These are phyloP conservation scores for Apistogramma diplotaenia DNA, from an alignment of 2,113 vertebrate species.

Conservation along the genomic window DNA sequence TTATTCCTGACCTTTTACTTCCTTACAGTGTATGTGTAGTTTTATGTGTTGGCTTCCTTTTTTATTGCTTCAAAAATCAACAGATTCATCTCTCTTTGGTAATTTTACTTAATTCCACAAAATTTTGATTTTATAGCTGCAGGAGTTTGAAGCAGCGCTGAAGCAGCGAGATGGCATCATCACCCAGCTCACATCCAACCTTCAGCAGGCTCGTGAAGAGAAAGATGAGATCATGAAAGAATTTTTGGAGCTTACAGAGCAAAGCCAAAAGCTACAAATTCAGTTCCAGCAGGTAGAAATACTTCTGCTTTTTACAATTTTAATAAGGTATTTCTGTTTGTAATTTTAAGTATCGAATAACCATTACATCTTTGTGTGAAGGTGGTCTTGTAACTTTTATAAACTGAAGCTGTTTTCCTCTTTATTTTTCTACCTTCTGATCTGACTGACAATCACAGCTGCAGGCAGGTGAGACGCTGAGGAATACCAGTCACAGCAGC, in stretches of 20 bases:
- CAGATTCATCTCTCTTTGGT: not conserved
- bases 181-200: conserved; percentile 93
- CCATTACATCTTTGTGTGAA: not conserved
- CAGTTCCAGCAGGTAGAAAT: conserved; percentile 92
- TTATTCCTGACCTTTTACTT: not conserved
- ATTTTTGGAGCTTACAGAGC: conserved; percentile 91
- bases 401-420: not conserved
- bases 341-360: not conserved
- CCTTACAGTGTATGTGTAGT: not conserved
- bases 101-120: not conserved
- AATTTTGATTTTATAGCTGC: conserved; percentile 76
- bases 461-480: conserved; percentile 90
- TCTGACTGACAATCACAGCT: conserved; percentile 78
- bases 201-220: conserved; percentile 91
- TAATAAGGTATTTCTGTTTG: not conserved
- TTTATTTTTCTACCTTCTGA: not conserved
- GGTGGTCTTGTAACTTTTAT: not conserved
- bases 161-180: conserved; percentile 97
- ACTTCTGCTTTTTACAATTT: not conserved
- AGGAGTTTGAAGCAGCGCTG: conserved; percentile 95
- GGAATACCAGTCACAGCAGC: conserved; percentile 90
- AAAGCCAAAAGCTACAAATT: conserved; percentile 94
- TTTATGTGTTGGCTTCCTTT: not conserved
- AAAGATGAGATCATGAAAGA: conserved; percentile 95
- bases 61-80: not conserved